Conservation (phyloP, 2,113 vertebrate genomes). For the Paramormyrops kingsleyae region DNA sequence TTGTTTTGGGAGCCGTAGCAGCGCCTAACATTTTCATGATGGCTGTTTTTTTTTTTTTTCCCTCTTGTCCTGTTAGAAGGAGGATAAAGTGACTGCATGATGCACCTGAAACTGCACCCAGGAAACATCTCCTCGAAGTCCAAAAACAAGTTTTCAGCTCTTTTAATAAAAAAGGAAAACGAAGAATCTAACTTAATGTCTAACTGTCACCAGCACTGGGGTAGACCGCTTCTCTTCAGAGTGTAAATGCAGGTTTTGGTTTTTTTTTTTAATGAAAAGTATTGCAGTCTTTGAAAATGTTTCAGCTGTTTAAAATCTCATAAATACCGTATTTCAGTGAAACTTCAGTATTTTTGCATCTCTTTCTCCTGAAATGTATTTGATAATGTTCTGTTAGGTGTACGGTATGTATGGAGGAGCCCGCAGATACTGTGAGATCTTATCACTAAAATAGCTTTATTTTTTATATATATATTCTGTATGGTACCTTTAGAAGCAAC, state of each 20-base stretch:
- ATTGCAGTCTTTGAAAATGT: slow-evolving; percentile 56
- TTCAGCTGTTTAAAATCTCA: slow-evolving; percentile 67
- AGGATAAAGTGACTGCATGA: slow-evolving; percentile 95
- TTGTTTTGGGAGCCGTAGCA: too few species aligned
- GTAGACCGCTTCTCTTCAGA: slow-evolving; percentile 65
- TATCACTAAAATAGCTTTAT: slow-evolving; percentile 74
- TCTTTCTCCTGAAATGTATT: slow-evolving; percentile 73
- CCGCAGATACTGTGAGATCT: slow-evolving; percentile 80
- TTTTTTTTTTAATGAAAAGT: slow-evolving; percentile 37
- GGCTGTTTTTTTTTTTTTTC: neutral
- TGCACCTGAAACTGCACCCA: slow-evolving; percentile 50
- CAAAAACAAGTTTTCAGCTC: slow-evolving; percentile 49
- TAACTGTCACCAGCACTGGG: slow-evolving; percentile 82
- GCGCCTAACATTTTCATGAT: neutral
- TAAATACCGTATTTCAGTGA: slow-evolving; percentile 72
- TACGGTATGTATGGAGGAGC: slow-evolving; percentile 64
- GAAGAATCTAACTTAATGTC: slow-evolving; percentile 72
- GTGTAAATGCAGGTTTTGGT: slow-evolving; percentile 55
- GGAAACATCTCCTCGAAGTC: slow-evolving; percentile 58
- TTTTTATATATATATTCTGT: slow-evolving; percentile 59
- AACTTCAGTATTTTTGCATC: slow-evolving; percentile 83
- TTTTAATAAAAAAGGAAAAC: slow-evolving; percentile 59
- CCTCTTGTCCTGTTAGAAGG: slow-evolving; percentile 68
- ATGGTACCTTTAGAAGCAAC: slow-evolving; percentile 54
- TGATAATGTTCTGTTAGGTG: slow-evolving; percentile 69